Evolutionary conservation across 2,113 vertebrate genomes (phyloP), one percentile per base, ranked within the genome.

Genomic region (Nestor notabilis): DNA sequence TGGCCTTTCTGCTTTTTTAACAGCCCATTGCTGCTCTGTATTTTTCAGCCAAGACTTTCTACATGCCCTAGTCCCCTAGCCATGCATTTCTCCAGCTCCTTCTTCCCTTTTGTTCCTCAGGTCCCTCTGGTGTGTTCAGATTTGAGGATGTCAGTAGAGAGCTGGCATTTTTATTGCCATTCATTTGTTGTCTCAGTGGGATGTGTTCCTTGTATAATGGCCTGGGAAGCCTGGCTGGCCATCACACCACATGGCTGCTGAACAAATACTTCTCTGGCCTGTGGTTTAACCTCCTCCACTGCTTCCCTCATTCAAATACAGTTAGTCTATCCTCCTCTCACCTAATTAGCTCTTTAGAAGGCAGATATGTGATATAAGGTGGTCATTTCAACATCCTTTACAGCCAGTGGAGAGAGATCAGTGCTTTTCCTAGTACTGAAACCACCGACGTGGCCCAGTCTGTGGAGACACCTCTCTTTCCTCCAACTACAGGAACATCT

Each of bases 241-340:
- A 64, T 35, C 23, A 28, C 0, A 3, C 13, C 18, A 12, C 0
- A 1, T 19, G 35, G 61, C 31, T 75, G 43, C 49, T 60, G 76
- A 90, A 24, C 5, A 20, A 68, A 50, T 0, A 2, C 17, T 63
- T 63, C 21, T 33, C 74, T 28, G 46, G 15, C 33, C 52, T 50
- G 11, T 50, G 43, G 17, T 87, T 85, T 37, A 63, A 33, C 14
- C 11, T 75, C 49, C 17, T 68, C 65, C 46, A 28, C 15, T 49
- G 19, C 13, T 27, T 46, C 8, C 37, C 21, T 58, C 20, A 35
- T 25, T 46, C 39, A 64, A 39, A 58, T 3, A 76, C 35, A 58
- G 21, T 13, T 68, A 91, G 50, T 8, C 21, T 2, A 2, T 28
- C 17, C 13, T 69, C 33, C 16, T 46, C 10, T 77, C 24, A 41